A percentile compares a stretch with the other conserved stretches of the same genome.
phyloP scores from a whole-genome alignment of 2,113 vertebrate species.

The Austrofundulus limnaeus region DNA sequence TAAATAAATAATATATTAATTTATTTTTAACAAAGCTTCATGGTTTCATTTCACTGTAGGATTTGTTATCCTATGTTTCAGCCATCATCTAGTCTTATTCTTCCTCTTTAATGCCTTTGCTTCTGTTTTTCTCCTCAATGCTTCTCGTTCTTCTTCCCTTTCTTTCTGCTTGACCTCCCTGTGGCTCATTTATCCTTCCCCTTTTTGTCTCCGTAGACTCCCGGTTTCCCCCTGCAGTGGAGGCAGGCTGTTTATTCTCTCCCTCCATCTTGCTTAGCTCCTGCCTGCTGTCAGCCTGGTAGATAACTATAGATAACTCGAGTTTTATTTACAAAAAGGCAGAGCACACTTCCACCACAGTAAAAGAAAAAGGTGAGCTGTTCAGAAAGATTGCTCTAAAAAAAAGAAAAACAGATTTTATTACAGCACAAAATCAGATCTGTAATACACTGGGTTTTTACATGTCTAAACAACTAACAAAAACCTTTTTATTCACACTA shows the following conservation, averaged over 20 bases:
- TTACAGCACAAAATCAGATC: background rate
- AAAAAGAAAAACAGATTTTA: background rate
- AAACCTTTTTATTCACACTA: too few species aligned
- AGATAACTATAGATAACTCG: conserved; percentile 60
- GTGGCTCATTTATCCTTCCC: conserved; percentile 62
- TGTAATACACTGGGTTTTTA: too few species aligned
- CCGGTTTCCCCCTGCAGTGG: conserved; percentile 54
- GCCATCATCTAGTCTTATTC: background rate
- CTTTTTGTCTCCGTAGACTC: conserved; percentile 56
- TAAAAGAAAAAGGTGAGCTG: conserved; percentile 17
- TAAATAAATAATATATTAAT: too few species aligned
- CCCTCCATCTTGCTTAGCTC: conserved; percentile 70
- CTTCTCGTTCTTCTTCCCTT: conserved; percentile 3
- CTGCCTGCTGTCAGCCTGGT: conserved; percentile 58
- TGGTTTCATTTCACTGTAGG: too few species aligned
- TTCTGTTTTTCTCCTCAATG: background rate
- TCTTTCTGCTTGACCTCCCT: conserved; percentile 14
- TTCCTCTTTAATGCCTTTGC: background rate
- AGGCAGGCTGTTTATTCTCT: conserved; percentile 61
- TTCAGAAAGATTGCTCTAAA: background rate
- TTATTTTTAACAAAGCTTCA: too few species aligned
- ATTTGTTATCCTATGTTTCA: too few species aligned
- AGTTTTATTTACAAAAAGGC: conserved; percentile 49
- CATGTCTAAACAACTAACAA: too few species aligned
- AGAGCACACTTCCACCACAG: conserved; percentile 13